Conservation (phyloP, 1,140 invertebrate species). For the Melipona quadrifasciata region DNA sequence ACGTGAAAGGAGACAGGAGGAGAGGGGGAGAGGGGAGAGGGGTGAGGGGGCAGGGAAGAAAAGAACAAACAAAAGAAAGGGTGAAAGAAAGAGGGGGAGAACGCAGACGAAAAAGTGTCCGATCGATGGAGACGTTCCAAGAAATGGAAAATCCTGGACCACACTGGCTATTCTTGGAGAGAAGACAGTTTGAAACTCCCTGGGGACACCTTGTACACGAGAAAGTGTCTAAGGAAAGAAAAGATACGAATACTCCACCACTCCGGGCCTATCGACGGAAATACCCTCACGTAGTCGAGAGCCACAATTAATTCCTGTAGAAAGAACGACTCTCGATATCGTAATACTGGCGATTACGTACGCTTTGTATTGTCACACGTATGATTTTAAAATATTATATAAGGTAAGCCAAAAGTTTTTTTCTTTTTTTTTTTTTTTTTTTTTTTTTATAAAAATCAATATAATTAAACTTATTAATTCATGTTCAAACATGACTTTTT, state of each 20-base stretch:
- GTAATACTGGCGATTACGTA: neutral
- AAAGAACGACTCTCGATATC: neutral
- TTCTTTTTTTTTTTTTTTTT: too few species aligned
- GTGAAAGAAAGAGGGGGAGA: too few species aligned
- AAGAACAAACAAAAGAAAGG: neutral
- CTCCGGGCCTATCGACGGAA: neutral
- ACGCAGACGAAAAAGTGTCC: neutral
- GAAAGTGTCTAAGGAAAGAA: neutral
- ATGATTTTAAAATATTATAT: neutral
- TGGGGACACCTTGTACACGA: neutral
- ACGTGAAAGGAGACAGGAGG: neutral
- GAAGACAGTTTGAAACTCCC: neutral
- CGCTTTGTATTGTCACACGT: neutral
- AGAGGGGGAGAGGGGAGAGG: accelerated
- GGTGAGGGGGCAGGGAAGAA: too few species aligned
- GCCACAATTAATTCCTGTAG: neutral
- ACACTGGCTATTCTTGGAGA: neutral
- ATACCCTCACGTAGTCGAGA: neutral
- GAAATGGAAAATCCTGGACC: neutral
- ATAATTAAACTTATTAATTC: too few species aligned
- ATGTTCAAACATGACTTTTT: too few species aligned
- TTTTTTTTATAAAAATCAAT: too few species aligned
- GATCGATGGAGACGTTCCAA: neutral
- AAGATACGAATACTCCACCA: neutral
- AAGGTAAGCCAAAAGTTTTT: too few species aligned